Evolutionary conservation across 2,888 invertebrate species (phyloP).

Genomic region (Arctia plantaginis): DNA sequence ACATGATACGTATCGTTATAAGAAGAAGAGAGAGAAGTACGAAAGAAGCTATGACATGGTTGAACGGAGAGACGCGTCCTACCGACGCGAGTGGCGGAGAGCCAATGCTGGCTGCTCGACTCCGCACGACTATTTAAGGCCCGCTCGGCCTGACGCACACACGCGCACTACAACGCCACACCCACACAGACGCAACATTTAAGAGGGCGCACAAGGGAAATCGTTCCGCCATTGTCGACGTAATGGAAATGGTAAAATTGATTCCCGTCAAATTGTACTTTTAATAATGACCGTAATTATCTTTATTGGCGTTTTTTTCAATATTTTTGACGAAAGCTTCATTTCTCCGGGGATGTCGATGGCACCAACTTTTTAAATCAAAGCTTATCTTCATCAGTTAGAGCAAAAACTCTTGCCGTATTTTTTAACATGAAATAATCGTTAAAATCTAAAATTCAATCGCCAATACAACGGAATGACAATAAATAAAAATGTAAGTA

Average conservation of each 20-base stretch:
- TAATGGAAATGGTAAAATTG: constrained; percentile 80
- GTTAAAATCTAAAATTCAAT: constrained; percentile 63
- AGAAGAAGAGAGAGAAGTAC: constrained; percentile 67
- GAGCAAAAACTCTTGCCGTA: constrained; percentile 36
- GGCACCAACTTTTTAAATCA: constrained; percentile 46
- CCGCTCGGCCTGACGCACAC: constrained; percentile 50
- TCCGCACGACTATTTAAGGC: constrained; percentile 67
- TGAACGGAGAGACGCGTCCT: constrained; percentile 62
- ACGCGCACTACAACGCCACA: constrained; percentile 31
- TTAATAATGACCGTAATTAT: constrained; percentile 81
- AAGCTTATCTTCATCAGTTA: constrained; percentile 43
- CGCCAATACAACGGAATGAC: constrained; percentile 53
- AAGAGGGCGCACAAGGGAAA: constrained; percentile 78
- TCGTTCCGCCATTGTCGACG: constrained; percentile 79
- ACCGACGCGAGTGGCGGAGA: constrained; percentile 68
- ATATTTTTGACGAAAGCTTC: constrained; percentile 42
- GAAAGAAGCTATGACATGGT: constrained; percentile 74
- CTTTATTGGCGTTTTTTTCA: constrained; percentile 64
- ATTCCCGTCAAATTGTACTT: constrained; percentile 78
- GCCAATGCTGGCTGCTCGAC: constrained; percentile 67
- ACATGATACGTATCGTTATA: constrained; percentile 83
- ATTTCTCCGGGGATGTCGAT: constrained; percentile 41
- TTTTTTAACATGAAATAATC: constrained; percentile 60
- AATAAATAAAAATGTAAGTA: constrained; percentile 73
- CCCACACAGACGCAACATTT: constrained; percentile 57